phyloP scores from a whole-genome alignment of 2,113 vertebrate species.

The Promerops cafer region DNA sequence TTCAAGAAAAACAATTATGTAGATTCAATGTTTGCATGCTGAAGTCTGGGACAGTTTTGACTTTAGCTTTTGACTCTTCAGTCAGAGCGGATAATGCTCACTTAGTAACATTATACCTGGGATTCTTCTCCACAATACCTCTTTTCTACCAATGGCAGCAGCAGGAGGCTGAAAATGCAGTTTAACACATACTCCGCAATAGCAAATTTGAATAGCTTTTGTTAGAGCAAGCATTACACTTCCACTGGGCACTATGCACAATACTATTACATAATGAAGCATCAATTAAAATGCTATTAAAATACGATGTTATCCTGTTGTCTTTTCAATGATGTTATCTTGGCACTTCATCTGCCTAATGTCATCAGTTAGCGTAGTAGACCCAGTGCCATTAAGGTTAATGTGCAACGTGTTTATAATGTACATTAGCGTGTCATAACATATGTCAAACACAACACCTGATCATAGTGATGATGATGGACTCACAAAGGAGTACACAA shows the following conservation, averaged over 20 bases:
- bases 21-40: not conserved
- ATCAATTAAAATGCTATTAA: constrained; percentile 67
- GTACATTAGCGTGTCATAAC: not conserved
- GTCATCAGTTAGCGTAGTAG: not conserved
- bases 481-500: constrained; percentile 9
- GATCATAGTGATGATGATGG: not conserved
- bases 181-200: not conserved
- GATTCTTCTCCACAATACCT: not conserved
- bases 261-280: constrained; percentile 45
- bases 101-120: not conserved
- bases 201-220: not conserved
- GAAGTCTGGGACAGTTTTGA: not conserved
- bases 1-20: not conserved
- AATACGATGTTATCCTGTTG: constrained; percentile 63
- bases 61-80: not conserved
- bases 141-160: not conserved
- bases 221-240: constrained; percentile 9
- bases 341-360: constrained; percentile 42
- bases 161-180: constrained; percentile 20
- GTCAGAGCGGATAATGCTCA: not conserved
- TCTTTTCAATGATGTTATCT: constrained; percentile 46
- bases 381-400: constrained; percentile 53
- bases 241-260: constrained; percentile 26
- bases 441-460: constrained; percentile 47
- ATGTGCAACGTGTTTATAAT: constrained; percentile 25